Evolutionary conservation across 2,113 vertebrate species (phyloP).

Genomic region (Ifrita kowaldi): DNA sequence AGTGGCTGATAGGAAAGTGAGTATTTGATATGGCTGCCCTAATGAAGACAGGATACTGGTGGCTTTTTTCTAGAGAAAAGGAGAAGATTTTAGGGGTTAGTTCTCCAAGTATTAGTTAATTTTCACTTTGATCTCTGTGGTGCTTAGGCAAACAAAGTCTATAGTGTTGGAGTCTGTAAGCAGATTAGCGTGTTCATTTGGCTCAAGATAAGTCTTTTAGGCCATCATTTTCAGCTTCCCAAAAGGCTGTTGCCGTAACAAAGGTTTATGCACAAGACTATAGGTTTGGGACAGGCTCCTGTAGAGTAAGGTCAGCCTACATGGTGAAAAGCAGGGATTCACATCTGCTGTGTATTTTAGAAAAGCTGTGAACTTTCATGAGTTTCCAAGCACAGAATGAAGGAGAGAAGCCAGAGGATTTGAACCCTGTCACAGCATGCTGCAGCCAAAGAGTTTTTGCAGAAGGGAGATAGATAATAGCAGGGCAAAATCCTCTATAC

Average conservation of each 20-base stretch:
- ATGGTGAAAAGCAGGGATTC: neutral
- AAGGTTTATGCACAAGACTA: neutral
- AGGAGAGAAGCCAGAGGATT: neutral
- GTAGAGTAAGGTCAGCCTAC: neutral
- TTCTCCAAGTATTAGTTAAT: neutral
- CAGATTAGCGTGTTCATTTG: neutral
- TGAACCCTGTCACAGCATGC: neutral
- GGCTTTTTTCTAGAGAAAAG: neutral
- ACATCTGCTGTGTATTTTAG: neutral
- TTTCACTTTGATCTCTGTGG: neutral
- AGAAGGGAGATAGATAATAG: neutral
- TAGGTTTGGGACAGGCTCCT: neutral
- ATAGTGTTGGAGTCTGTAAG: neutral
- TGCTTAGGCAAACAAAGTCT: neutral
- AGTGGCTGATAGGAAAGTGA: neutral
- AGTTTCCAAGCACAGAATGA: neutral
- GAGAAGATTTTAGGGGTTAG: neutral
- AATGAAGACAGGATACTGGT: neutral
- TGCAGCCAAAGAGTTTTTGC: neutral
- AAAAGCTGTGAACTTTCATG: neutral
- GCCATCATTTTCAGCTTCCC: neutral
- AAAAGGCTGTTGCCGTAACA: neutral
- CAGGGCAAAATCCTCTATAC: neutral
- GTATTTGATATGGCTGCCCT: neutral
- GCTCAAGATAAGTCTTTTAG: neutral